These are phyloP conservation scores for Neolamprologus tretocephalus DNA, from an alignment of 2,113 vertebrate genomes.

Conservation along the genomic window DNA sequence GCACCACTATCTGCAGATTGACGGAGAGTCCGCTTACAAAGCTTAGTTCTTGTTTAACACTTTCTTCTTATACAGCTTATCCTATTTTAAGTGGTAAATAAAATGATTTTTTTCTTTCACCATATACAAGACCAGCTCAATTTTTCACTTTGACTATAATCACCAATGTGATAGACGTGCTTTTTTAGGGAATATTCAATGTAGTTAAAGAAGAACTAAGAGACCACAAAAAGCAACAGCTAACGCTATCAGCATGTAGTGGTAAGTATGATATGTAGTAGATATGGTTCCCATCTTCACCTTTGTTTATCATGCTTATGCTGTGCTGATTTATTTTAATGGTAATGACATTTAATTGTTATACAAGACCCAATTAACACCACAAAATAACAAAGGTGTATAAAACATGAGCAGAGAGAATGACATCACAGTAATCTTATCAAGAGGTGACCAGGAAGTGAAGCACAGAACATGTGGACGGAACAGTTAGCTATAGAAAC, in stretches of 20 bases:
- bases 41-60: not conserved
- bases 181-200: not conserved
- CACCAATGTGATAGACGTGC: not conserved
- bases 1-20: not conserved
- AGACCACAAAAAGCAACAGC: not conserved
- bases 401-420: not conserved
- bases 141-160: not conserved
- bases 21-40: fast-evolving
- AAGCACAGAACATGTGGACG: fast-evolving
- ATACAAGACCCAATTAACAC: not conserved
- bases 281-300: not conserved
- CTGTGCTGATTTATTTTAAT: not conserved
- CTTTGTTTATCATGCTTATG: not conserved
- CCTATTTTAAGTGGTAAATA: not conserved
- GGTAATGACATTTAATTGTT: not conserved
- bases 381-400: not conserved
- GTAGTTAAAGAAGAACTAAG: not conserved
- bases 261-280: not conserved
- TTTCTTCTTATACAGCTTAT: fast-evolving
- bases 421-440: not conserved
- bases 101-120: not conserved
- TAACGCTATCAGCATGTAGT: not conserved
- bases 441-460: not conserved
- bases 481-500: not conserved
- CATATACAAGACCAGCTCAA: fast-evolving